These are phyloP conservation scores for Xenus cinereus DNA, from an alignment of 2,113 vertebrate species.

Conservation along the genomic window DNA sequence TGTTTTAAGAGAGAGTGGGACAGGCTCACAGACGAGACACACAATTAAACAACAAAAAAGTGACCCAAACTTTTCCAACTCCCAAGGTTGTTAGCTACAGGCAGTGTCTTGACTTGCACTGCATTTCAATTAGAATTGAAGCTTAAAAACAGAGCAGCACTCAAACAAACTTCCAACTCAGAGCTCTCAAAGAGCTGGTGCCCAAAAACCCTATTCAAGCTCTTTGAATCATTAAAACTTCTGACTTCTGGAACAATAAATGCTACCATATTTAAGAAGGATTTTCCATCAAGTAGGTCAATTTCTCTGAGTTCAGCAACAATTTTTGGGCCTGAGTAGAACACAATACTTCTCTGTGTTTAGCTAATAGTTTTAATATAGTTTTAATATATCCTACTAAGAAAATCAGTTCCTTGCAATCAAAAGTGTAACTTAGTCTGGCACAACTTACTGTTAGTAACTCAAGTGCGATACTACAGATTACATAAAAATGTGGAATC, in stretches of 20 bases:
- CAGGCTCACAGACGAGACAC: neutral
- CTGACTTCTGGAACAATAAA: neutral
- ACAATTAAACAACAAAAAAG: neutral
- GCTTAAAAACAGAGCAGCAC: neutral
- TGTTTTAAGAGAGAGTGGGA: neutral
- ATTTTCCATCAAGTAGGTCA: neutral
- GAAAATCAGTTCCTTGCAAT: neutral
- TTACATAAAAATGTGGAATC: neutral
- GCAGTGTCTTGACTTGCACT: neutral
- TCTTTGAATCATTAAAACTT: neutral
- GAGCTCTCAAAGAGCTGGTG: neutral
- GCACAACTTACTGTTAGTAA: neutral
- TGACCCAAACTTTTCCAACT: neutral
- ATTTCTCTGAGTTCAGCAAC: neutral
- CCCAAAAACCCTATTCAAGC: neutral
- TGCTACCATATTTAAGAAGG: neutral
- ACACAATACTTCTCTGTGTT: neutral
- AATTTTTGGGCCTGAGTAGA: neutral
- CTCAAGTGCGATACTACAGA: neutral
- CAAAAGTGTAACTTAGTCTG: neutral
- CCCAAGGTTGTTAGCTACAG: neutral
- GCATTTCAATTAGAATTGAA: constrained; percentile 12
- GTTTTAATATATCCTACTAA: neutral
- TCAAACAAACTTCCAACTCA: neutral
- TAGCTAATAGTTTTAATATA: neutral